Percentiles rank a stretch among this genome's conserved stretches.
Evolutionary conservation across 2,888 invertebrate species (phyloP).

Genomic region (Apotomis turbidana): DNA sequence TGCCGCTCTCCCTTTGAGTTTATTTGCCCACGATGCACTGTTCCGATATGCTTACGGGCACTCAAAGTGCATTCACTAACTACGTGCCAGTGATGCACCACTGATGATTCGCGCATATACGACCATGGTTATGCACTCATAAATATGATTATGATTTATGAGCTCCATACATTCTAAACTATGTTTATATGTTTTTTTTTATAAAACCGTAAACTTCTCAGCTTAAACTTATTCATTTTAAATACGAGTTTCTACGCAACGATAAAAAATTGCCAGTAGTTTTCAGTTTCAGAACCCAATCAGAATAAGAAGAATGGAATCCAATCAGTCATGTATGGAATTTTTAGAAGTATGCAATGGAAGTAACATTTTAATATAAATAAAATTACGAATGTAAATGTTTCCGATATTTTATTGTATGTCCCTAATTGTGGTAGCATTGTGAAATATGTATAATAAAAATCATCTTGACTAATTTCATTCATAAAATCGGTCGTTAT

Average conservation of each 20-base stretch:
- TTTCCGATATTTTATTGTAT: not conserved
- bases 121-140: not conserved
- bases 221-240: too few species aligned
- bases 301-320: too few species aligned
- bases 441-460: not conserved
- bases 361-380: too few species aligned
- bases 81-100: slow-evolving; percentile 34
- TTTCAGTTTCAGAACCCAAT: too few species aligned
- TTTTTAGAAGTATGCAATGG: too few species aligned
- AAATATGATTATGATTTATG: not conserved
- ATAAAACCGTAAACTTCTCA: too few species aligned
- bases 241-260: too few species aligned
- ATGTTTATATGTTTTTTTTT: too few species aligned
- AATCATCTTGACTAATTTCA: slow-evolving; percentile 11
- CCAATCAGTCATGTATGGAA: too few species aligned
- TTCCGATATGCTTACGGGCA: slow-evolving; percentile 32
- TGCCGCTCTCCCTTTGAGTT: slow-evolving; percentile 38
- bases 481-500: slow-evolving; percentile 26
- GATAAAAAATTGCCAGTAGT: too few species aligned
- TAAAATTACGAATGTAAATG: too few species aligned
- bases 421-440: not conserved
- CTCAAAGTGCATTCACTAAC: slow-evolving; percentile 26
- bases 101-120: slow-evolving; percentile 1
- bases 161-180: too few species aligned
- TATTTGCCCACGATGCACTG: slow-evolving; percentile 34